These are phyloP conservation scores for Varanus salvator DNA, from an alignment of 2,113 vertebrate genomes.

Conservation along the genomic window DNA sequence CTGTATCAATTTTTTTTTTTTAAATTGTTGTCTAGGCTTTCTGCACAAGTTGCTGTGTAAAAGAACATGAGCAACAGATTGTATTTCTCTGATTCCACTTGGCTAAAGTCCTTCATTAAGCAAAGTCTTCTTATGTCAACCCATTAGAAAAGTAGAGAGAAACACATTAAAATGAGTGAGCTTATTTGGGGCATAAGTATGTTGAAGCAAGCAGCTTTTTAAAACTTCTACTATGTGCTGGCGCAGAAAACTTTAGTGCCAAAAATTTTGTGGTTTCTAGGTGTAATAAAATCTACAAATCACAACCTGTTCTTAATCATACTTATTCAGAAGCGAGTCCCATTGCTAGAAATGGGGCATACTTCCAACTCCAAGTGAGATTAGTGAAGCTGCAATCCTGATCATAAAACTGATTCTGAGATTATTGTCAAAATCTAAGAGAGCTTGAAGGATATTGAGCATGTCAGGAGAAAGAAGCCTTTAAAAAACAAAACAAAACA, in stretches of 20 bases:
- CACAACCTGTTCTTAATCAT: neutral
- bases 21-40: too few relatives aligned
- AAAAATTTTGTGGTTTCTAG: neutral
- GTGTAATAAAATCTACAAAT: neutral
- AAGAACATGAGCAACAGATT: slow-evolving; percentile 1
- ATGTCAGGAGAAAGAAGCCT: neutral
- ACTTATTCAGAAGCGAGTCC: neutral
- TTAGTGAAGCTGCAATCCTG: neutral
- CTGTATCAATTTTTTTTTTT: too few relatives aligned
- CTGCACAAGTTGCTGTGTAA: neutral
- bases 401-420: neutral
- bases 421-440: neutral
- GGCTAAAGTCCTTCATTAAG: neutral
- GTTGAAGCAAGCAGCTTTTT: neutral
- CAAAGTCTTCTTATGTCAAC: neutral
- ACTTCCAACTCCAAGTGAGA: neutral
- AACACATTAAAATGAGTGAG: neutral
- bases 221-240: neutral
- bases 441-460: neutral
- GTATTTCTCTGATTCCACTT: neutral
- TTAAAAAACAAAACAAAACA: neutral
- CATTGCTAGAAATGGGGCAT: neutral
- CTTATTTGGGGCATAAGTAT: neutral
- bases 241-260: neutral
- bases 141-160: neutral